phyloP scores from a whole-genome alignment of 2,113 vertebrate species.

The Malurus cyaneus region DNA sequence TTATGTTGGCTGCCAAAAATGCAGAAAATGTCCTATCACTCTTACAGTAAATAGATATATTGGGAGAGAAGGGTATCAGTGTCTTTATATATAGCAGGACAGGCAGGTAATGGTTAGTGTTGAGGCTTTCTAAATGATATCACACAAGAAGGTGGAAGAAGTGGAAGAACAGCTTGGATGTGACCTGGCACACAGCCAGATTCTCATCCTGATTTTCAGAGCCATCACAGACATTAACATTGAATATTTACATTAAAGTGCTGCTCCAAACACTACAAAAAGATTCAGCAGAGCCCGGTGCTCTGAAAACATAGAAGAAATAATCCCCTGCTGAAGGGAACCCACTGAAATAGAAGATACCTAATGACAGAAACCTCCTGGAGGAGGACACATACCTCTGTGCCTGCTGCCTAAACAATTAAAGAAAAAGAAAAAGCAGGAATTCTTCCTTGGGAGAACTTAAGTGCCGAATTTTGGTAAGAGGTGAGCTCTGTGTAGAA shows the following conservation, averaged over 20 bases:
- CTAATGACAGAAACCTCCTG: not conserved
- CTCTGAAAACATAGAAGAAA: not conserved
- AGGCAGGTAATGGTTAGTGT: not conserved
- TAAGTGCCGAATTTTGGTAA: not conserved
- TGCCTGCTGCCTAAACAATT: not conserved
- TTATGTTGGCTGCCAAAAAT: not conserved
- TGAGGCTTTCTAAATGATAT: not conserved
- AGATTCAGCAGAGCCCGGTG: not conserved
- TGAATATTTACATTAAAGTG: not conserved
- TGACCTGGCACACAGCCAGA: not conserved
- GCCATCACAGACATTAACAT: not conserved
- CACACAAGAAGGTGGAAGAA: not conserved
- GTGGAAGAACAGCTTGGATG: not conserved
- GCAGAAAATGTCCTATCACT: not conserved
- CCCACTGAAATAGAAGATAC: not conserved
- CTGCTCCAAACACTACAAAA: not conserved
- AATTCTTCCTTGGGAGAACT: not conserved
- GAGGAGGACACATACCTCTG: not conserved
- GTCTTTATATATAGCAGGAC: not conserved
- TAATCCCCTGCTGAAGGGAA: not conserved
- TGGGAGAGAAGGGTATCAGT: not conserved
- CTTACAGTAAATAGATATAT: not conserved
- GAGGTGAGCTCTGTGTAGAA: not conserved
- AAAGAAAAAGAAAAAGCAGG: not conserved
- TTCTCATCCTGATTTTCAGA: not conserved